Percentiles rank a stretch among this genome's conserved stretches.
Evolutionary conservation across 2,888 invertebrate genomes (phyloP).

Genomic region (Andrena praecox): DNA sequence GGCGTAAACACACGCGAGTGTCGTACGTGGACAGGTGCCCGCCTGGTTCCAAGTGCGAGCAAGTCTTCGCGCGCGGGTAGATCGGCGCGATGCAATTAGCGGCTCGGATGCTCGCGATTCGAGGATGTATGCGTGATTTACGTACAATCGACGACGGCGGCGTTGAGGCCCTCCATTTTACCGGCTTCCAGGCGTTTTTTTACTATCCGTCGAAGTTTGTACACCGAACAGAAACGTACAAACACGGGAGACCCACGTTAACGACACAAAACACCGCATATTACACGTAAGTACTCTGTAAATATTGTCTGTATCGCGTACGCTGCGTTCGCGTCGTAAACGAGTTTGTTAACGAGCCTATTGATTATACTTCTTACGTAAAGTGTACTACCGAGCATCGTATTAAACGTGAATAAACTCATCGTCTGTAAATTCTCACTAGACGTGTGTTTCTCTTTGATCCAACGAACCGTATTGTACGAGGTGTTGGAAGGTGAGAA

Average conservation of each 20-base stretch:
- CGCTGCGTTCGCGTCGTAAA: constrained; percentile 63
- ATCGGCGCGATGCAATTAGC: constrained; percentile 18
- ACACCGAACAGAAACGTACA: constrained; percentile 46
- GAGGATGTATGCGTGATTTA: background rate
- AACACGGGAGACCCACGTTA: constrained; percentile 29
- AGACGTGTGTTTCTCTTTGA: background rate
- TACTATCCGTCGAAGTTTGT: constrained; percentile 22
- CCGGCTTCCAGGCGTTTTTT: constrained; percentile 23
- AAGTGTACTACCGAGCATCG: constrained; percentile 74
- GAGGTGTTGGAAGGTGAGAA: background rate
- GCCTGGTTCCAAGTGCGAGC: constrained; percentile 14
- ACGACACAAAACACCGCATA: constrained; percentile 26
- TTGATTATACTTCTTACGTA: constrained; percentile 76
- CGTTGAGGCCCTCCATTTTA: constrained; percentile 4
- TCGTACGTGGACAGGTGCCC: constrained; percentile 20
- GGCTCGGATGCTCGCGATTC: constrained; percentile 17
- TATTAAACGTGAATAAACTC: constrained; percentile 79
- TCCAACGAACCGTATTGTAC: background rate
- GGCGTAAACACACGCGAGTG: constrained; percentile 35
- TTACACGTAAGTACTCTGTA: constrained; percentile 66
- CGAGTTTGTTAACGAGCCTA: constrained; percentile 70
- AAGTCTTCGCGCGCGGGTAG: constrained; percentile 34
- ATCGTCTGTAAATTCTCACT: constrained; percentile 77
- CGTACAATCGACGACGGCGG: background rate
- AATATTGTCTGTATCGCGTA: constrained; percentile 71